These are phyloP conservation scores for Cheilosia vernalis DNA, from an alignment of 2,888 invertebrate species.

Conservation along the genomic window DNA sequence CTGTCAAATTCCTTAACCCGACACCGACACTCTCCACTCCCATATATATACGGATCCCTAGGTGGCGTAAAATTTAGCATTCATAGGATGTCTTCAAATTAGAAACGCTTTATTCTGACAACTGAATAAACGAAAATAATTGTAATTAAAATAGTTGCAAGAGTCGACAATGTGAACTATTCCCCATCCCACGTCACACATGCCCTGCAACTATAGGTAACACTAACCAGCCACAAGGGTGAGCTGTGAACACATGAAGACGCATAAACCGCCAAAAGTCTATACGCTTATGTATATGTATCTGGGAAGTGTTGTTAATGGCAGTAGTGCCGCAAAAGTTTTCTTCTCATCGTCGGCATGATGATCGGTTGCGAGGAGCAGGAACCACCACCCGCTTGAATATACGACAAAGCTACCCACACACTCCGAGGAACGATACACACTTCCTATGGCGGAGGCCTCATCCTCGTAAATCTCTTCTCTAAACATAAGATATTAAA, in stretches of 20 bases:
- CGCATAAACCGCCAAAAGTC: conserved; percentile 53
- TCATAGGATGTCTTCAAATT: conserved; percentile 54
- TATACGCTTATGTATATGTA: conserved; percentile 7
- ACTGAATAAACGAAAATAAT: conserved; percentile 71
- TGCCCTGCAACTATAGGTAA: not conserved
- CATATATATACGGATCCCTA: no score
- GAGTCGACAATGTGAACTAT: conserved; percentile 46
- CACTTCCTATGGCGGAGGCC: conserved; percentile 41
- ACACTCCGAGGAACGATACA: conserved; percentile 24
- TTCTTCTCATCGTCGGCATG: conserved; percentile 31
- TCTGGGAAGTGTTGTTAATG: conserved; percentile 55
- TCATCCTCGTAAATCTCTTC: conserved; percentile 73
- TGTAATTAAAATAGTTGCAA: conserved; percentile 73
- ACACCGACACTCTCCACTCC: not conserved
- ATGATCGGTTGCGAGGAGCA: not conserved
- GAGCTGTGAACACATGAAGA: conserved; percentile 2
- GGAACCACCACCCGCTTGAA: conserved; percentile 28
- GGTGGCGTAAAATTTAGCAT: conserved; percentile 37
- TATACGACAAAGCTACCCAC: conserved; percentile 55
- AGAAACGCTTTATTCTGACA: conserved; percentile 61
- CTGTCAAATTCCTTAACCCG: conserved; percentile 55
- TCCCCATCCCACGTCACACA: not conserved
- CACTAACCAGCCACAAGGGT: conserved; percentile 7
- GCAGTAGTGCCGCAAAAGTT: conserved; percentile 53
- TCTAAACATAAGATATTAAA: conserved; percentile 71